Evolutionary conservation across 1,140 invertebrate genomes (phyloP).

Genomic region (Spodoptera litura): DNA sequence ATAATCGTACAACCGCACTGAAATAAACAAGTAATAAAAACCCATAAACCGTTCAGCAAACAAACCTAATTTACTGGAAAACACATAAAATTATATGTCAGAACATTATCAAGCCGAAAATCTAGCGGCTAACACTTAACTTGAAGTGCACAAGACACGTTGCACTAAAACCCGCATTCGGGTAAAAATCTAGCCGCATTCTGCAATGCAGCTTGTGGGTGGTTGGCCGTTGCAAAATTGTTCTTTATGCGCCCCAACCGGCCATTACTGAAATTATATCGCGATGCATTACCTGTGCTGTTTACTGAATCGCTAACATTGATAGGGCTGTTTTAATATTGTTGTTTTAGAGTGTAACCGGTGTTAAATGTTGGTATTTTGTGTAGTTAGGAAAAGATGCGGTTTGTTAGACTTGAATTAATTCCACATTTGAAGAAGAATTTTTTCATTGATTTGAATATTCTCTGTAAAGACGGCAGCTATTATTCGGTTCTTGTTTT

Average conservation of each 20-base stretch:
- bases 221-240: slow-evolving; percentile 50
- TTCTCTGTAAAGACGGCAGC: too few relatives aligned
- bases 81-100: not conserved
- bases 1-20: too few relatives aligned
- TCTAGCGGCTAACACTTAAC: not conserved
- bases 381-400: not conserved
- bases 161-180: slow-evolving; percentile 30
- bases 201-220: slow-evolving; percentile 38
- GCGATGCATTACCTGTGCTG: slow-evolving; percentile 35
- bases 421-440: too few relatives aligned
- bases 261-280: slow-evolving; percentile 63
- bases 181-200: slow-evolving; percentile 43
- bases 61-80: too few relatives aligned
- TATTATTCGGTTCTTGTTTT: too few relatives aligned
- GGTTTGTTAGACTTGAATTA: not conserved
- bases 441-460: too few relatives aligned
- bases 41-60: too few relatives aligned
- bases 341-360: slow-evolving; percentile 15
- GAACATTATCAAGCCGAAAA: not conserved
- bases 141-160: slow-evolving; percentile 1
- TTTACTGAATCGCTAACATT: slow-evolving; percentile 47
- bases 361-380: not conserved
- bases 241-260: slow-evolving; percentile 53
- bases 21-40: too few relatives aligned
- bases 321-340: not conserved